These are phyloP conservation scores for Ispidina picta DNA, from an alignment of 2,797 vertebrate species.

Conservation along the genomic window DNA sequence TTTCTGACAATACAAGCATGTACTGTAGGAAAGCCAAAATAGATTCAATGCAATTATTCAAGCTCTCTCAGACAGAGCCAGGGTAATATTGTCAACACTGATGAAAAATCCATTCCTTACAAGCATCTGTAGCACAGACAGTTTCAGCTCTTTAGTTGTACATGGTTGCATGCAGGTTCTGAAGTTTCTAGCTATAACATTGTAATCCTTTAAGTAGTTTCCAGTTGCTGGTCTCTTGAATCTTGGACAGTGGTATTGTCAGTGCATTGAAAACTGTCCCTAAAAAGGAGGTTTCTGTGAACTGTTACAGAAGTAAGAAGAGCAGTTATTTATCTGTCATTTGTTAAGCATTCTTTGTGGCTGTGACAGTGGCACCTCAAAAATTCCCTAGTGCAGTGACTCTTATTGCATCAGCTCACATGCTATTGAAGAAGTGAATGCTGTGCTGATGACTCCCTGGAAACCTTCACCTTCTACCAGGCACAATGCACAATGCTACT, in stretches of 20 bases:
- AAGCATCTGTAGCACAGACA: not conserved
- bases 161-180: not conserved
- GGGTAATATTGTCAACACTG: not conserved
- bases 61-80: not conserved
- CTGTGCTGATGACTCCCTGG: not conserved
- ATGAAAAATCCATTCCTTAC: not conserved
- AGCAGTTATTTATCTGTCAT: not conserved
- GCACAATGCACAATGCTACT: not conserved
- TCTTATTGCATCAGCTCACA: not conserved
- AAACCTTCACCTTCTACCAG: accelerated
- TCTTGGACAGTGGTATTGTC: not conserved
- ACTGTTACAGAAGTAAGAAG: not conserved
- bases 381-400: not conserved
- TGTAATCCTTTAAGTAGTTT: not conserved
- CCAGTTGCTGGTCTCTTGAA: not conserved
- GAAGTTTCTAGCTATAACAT: not conserved
- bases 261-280: not conserved
- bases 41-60: not conserved
- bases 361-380: not conserved
- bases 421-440: not conserved
- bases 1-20: not conserved
- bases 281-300: not conserved
- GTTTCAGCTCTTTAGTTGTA: not conserved
- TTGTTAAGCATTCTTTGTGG: not conserved
- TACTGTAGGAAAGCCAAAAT: not conserved